Percentiles rank a stretch among this genome's conserved stretches.
Evolutionary conservation across 2,113 vertebrate species (phyloP).

Genomic region (Alosa alosa): DNA sequence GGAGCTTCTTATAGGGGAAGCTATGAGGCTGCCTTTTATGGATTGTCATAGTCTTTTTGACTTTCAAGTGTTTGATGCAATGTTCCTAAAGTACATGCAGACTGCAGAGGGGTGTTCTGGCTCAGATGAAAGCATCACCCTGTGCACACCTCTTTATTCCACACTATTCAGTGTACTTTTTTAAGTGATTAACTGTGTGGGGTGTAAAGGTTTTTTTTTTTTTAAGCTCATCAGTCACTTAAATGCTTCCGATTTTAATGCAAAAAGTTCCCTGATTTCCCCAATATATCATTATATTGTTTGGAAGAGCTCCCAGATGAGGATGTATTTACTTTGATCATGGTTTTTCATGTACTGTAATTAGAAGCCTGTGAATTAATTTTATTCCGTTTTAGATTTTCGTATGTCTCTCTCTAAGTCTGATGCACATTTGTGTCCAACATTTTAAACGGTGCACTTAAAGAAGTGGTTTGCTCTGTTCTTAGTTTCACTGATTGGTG

Average conservation of each 20-base stretch:
- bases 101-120: background rate
- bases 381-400: background rate
- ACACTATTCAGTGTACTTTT: background rate
- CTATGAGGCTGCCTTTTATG: background rate
- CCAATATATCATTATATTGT: background rate
- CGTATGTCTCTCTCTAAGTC: background rate
- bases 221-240: background rate
- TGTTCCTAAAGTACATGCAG: background rate
- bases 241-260: background rate
- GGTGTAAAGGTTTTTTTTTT: too few relatives aligned
- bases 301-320: background rate
- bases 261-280: background rate
- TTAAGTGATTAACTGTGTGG: too few relatives aligned
- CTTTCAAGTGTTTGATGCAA: background rate
- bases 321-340: background rate
- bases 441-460: background rate
- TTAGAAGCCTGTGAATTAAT: background rate
- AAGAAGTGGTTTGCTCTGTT: background rate
- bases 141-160: background rate
- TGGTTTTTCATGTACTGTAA: background rate
- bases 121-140: background rate
- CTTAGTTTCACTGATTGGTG: background rate
- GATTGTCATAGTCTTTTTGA: background rate
- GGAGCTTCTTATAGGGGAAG: background rate
- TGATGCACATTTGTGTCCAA: background rate